Conservation (phyloP, 2,113 vertebrate species). For the Typhlomys cinereus region DNA sequence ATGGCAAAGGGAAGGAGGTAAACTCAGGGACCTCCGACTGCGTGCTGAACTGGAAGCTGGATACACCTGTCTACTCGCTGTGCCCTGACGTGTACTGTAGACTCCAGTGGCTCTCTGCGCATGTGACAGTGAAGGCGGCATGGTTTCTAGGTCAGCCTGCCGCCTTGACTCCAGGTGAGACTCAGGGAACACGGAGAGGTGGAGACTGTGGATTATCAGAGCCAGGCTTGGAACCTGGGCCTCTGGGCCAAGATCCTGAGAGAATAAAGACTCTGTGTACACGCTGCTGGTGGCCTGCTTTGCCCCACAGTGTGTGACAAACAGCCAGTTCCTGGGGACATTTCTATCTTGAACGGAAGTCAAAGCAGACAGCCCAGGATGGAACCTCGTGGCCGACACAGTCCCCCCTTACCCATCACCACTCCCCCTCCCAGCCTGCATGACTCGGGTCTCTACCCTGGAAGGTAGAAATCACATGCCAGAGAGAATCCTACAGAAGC, state of each 20-base stretch:
- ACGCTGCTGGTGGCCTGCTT: neutral
- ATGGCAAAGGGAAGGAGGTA: neutral
- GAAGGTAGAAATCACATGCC: neutral
- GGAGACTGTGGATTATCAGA: neutral
- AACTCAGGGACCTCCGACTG: too few relatives aligned
- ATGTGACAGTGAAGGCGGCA: too few relatives aligned
- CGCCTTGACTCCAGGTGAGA: neutral
- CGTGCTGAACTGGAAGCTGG: too few relatives aligned
- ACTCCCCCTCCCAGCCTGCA: too few relatives aligned
- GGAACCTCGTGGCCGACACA: too few relatives aligned
- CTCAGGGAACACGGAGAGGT: neutral
- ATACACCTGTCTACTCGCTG: too few relatives aligned
- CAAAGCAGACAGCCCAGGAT: too few relatives aligned
- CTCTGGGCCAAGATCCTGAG: neutral
- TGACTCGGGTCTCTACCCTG: neutral
- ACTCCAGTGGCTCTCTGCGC: neutral
- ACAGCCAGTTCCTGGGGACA: neutral
- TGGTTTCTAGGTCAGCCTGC: fast-evolving
- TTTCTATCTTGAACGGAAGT: neutral
- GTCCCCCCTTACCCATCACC: too few relatives aligned
- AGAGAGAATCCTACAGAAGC: too few relatives aligned
- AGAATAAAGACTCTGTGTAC: neutral
- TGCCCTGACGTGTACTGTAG: neutral
- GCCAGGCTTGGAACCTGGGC: neutral
- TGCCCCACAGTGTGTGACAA: neutral